Evolutionary conservation across 2,797 vertebrate species (phyloP).

Genomic region (Muraenolepis orangiensis): DNA sequence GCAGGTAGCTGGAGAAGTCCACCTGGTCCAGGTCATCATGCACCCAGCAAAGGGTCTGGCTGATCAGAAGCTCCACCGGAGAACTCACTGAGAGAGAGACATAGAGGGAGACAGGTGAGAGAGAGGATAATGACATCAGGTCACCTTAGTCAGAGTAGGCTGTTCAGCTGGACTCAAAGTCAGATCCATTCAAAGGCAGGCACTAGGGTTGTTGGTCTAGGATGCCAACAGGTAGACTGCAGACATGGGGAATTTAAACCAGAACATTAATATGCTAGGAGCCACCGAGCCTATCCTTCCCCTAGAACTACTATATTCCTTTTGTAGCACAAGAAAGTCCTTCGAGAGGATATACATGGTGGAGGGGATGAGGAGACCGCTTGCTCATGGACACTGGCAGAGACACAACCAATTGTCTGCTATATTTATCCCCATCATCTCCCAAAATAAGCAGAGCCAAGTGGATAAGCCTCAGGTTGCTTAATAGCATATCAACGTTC

Average conservation of each 20-base stretch:
- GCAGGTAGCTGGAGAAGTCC: constrained; percentile 90
- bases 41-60: constrained; percentile 97
- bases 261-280: not conserved
- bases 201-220: not conserved
- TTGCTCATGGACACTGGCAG: no score
- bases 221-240: not conserved
- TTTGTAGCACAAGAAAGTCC: no score
- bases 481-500: no score
- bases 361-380: no score
- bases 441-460: no score
- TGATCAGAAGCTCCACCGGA: constrained; percentile 93
- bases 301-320: not conserved
- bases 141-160: no score
- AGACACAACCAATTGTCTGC: no score
- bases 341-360: not conserved
- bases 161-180: not conserved
- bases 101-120: not conserved
- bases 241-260: not conserved
- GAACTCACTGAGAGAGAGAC: constrained; percentile 82
- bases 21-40: constrained; percentile 96
- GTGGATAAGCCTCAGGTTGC: no score
- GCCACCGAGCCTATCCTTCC: not conserved
- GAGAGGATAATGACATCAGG: not conserved
- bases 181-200: not conserved
- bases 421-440: no score